Evolutionary conservation across 2,888 invertebrate genomes (phyloP), one percentile per base, ranked within the genome.

Genomic region (Cheilosia soror): DNA sequence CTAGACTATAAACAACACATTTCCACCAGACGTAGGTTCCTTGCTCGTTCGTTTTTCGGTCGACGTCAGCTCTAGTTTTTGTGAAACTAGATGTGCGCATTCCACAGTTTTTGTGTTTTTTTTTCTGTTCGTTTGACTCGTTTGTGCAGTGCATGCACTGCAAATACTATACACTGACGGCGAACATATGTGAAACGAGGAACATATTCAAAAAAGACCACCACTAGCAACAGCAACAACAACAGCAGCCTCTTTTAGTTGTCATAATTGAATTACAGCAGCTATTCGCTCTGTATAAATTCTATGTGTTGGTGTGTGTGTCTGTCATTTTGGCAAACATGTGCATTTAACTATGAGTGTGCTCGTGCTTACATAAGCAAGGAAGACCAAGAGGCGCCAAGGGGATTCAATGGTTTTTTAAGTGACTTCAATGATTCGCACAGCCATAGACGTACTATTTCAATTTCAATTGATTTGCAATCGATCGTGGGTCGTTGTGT

Each of bases 61-160:
- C 79, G 69, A 79, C 84, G 79, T 79, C 69, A 79, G 75, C 60
- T 75, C 83, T 75, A 73, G 69, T 58, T 84, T 75, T 84, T 58
- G 65, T 75, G 68, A 73, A 73, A 71, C 71, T 83, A 60, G 82
- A 72, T 82, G 72, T 78, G 63, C 73, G 60, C 83, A 84, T 84
- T 84, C 79, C 75, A 47, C 29, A 11, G 27, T 4, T 0, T 51
- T 11, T 31, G 31, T 62, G 51, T 29, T 9, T 11, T 40, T 42
- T 25, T 60, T 9, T 15, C 20, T 5, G 4, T 42, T 40, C 44
- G 29, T 60, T 58, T 42, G 47, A 47, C 15, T 47, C 47, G 15
- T 33, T 37, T 55, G 53, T 60, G 58, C 69, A 55, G 44, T 57
- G 29, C 60, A 51, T 62, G 76, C 42, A 42, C 44, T 63, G 44